phyloP scores from a whole-genome alignment of 2,113 vertebrate species.

The Mellivora capensis region DNA sequence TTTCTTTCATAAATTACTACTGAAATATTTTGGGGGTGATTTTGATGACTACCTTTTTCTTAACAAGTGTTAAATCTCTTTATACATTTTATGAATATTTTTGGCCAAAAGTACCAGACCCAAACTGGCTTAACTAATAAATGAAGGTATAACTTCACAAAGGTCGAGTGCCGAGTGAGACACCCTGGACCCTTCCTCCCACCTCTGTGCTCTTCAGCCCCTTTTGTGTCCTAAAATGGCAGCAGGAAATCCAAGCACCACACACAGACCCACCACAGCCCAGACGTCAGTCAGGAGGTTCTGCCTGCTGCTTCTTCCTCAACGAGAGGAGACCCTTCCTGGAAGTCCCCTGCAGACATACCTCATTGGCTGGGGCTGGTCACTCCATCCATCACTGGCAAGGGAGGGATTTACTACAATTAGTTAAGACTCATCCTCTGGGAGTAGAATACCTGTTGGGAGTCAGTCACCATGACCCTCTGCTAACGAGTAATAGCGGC shows the following conservation, averaged over 20 bases:
- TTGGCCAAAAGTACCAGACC: not conserved
- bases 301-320: not conserved
- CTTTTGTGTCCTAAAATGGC: not conserved
- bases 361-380: not conserved
- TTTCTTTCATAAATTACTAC: constrained; percentile 38
- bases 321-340: not conserved
- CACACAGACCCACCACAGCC: not conserved
- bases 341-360: not conserved
- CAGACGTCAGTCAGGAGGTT: not conserved
- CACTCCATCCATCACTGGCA: not conserved
- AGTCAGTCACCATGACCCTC: not conserved
- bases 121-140: not conserved
- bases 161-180: accelerated
- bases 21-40: not conserved
- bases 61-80: not conserved
- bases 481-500: not conserved
- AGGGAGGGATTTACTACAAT: not conserved
- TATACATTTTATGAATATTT: not conserved
- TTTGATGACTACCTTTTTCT: constrained; percentile 23
- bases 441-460: not conserved
- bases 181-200: not conserved
- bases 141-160: not conserved
- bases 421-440: not conserved
- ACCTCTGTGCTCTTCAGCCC: not conserved
- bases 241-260: not conserved